phyloP scores from a whole-genome alignment of 2,888 invertebrate species.

The Drosophila setosimentum region DNA sequence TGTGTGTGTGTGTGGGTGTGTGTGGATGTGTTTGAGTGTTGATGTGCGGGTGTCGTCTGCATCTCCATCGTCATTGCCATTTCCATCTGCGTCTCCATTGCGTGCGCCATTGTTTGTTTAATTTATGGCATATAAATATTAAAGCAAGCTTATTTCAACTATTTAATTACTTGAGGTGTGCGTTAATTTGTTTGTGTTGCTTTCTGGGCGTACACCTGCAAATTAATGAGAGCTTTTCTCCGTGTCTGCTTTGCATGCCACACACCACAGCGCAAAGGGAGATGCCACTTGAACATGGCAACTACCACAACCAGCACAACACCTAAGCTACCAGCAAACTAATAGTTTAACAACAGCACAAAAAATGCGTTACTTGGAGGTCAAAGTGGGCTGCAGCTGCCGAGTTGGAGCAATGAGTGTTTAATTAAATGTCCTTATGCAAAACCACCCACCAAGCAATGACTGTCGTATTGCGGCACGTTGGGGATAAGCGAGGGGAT shows the following conservation, averaged over 20 bases:
- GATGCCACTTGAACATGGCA: neutral
- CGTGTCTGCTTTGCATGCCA: conserved; percentile 15
- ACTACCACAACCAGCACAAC: conserved; percentile 1
- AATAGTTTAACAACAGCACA: conserved; percentile 33
- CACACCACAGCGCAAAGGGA: neutral
- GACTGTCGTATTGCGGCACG: neutral
- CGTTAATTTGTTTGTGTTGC: conserved; percentile 44
- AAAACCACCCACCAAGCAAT: conserved; percentile 23
- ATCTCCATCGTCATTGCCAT: conserved; percentile 6
- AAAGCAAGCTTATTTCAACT: conserved; percentile 77
- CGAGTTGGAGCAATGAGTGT: conserved; percentile 43
- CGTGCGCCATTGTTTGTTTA: conserved; percentile 69
- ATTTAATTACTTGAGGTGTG: conserved; percentile 77
- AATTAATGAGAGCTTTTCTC: conserved; percentile 27
- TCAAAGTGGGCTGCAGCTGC: conserved; percentile 21
- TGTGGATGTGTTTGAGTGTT: neutral
- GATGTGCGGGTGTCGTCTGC: conserved; percentile 14
- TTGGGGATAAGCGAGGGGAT: neutral
- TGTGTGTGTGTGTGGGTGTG: neutral
- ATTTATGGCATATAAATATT: conserved; percentile 77
- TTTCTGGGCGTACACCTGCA: conserved; percentile 8
- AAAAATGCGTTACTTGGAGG: conserved; percentile 7
- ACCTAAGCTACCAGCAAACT: conserved; percentile 23
- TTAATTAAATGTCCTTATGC: conserved; percentile 57
- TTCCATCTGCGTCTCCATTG: conserved; percentile 21